A percentile compares a stretch with the other conserved stretches of the same genome.
phyloP scores from a whole-genome alignment of 2,888 invertebrate genomes.

The Brachyptera putata region DNA sequence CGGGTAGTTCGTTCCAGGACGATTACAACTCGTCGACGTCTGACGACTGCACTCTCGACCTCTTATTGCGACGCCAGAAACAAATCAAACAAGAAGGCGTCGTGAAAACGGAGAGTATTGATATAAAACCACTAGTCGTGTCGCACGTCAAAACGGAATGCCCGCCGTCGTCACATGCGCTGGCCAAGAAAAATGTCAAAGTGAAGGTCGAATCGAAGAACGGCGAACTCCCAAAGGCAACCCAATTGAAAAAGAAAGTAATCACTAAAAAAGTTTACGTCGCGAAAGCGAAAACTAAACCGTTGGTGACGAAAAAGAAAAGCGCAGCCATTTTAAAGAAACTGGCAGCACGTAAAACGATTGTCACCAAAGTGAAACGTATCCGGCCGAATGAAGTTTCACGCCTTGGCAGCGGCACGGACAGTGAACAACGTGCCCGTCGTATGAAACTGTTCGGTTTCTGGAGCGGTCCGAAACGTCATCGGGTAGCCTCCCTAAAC shows the following conservation, averaged over 20 bases:
- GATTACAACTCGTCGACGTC: conserved; percentile 35
- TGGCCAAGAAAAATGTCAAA: conserved; percentile 34
- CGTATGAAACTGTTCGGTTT: conserved; percentile 61
- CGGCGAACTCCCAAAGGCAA: conserved; percentile 31
- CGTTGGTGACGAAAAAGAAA: not conserved
- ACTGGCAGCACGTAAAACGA: not conserved
- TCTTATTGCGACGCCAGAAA: conserved; percentile 37
- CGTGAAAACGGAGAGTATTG: conserved; percentile 35
- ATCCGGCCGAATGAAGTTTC: conserved; percentile 9
- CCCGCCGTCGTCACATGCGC: not conserved
- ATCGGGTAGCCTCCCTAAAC: conserved; percentile 83
- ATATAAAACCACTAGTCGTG: conserved; percentile 15
- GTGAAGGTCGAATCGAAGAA: conserved; percentile 38
- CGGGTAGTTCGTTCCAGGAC: conserved; percentile 33
- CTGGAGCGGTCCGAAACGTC: conserved; percentile 75
- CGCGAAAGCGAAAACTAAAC: not conserved
- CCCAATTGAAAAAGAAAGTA: not conserved
- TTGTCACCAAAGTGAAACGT: not conserved
- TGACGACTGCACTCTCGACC: conserved; percentile 38
- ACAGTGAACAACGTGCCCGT: conserved; percentile 35
- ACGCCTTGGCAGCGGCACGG: conserved; percentile 31
- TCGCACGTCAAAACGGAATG: conserved; percentile 12
- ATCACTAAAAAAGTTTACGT: not conserved
- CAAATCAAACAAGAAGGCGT: conserved; percentile 35
- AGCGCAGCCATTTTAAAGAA: not conserved